phyloP scores from a whole-genome alignment of 2,113 vertebrate species.

The Paralichthys olivaceus region DNA sequence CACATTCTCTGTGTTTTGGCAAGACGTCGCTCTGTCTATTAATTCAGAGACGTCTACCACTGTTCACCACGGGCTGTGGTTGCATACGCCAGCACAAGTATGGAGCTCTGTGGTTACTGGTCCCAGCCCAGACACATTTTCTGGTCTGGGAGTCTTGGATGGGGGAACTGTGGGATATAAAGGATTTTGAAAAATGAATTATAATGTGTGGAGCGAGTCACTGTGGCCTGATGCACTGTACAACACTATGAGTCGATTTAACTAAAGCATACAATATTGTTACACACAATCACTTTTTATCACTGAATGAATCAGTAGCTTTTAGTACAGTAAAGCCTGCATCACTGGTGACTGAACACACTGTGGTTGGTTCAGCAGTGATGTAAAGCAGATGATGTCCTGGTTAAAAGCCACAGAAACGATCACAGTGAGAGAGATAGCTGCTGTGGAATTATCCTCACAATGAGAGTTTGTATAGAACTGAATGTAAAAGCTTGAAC shows the following conservation, averaged over 20 bases:
- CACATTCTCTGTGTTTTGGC: slow-evolving; percentile 41
- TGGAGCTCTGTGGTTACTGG: slow-evolving; percentile 53
- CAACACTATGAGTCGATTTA: slow-evolving; percentile 22
- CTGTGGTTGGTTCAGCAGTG: no score
- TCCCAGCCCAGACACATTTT: slow-evolving; percentile 59
- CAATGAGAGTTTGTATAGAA: neutral
- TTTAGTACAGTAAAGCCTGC: neutral
- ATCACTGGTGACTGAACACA: no score
- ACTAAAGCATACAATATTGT: neutral
- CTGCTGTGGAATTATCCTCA: neutral
- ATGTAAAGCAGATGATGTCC: no score
- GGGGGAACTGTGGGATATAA: slow-evolving; percentile 46
- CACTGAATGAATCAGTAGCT: neutral
- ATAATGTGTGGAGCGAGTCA: slow-evolving; percentile 34
- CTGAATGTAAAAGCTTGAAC: neutral
- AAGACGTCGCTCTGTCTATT: slow-evolving; percentile 19
- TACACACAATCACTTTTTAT: neutral
- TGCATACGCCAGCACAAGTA: slow-evolving; percentile 40
- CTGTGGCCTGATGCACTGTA: slow-evolving; percentile 16
- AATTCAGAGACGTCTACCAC: slow-evolving; percentile 42
- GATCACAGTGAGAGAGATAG: neutral
- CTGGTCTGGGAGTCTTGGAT: slow-evolving; percentile 46
- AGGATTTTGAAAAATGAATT: slow-evolving; percentile 43
- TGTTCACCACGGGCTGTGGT: slow-evolving; percentile 33
- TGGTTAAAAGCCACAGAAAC: neutral